A percentile compares a stretch with the other conserved stretches of the same genome.
Conservation (phyloP, 2,113 vertebrate genomes). For the Fregata magnificens region DNA sequence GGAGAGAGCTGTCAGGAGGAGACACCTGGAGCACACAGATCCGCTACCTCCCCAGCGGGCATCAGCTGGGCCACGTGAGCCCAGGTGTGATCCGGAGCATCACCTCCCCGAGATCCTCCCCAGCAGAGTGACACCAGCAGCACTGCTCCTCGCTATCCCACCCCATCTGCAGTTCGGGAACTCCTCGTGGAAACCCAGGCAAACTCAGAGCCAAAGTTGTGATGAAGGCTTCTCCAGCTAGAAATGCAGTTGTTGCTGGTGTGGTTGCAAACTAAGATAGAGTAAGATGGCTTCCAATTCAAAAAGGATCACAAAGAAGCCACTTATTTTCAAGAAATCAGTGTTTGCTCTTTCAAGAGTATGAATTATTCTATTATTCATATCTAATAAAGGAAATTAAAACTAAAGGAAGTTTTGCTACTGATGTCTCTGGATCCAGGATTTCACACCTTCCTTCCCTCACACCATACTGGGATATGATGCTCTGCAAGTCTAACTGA, state of each 20-base stretch:
- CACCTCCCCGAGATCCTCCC: neutral
- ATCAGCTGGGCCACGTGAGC: fast-evolving
- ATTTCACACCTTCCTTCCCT: neutral
- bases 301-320: neutral
- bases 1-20: neutral
- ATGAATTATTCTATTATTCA: neutral
- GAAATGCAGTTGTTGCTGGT: neutral
- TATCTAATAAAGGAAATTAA: neutral
- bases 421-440: neutral
- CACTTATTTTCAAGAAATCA: neutral
- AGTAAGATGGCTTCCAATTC: fast-evolving
- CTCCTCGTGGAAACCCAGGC: neutral
- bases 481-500: neutral
- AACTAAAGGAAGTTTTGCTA: neutral
- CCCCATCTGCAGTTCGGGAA: fast-evolving
- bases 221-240: neutral
- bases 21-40: neutral
- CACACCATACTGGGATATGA: neutral
- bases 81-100: fast-evolving
- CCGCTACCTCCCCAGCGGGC: neutral
- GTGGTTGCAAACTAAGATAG: neutral
- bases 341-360: neutral
- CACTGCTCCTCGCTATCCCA: neutral
- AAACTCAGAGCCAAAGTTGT: neutral
- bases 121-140: neutral